Percentiles rank a stretch among this genome's conserved stretches.
Conservation (phyloP, 1,140 invertebrate genomes). For the Saxidomus purpurata region DNA sequence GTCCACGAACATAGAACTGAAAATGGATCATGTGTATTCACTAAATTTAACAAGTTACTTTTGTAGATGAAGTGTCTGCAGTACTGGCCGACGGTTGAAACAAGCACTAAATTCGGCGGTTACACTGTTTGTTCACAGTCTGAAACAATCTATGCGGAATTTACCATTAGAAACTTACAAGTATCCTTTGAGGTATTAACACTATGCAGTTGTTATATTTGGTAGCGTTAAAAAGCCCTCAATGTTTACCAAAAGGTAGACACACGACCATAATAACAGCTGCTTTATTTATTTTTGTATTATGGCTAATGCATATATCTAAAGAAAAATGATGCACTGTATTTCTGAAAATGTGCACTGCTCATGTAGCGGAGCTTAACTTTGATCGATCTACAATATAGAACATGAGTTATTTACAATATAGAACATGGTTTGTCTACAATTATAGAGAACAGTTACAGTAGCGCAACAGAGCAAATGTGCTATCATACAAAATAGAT, state of each 20-base stretch:
- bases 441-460: too few relatives aligned
- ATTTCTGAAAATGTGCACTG: too few relatives aligned
- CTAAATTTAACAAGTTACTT: too few relatives aligned
- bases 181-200: background rate
- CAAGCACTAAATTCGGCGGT: background rate
- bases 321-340: background rate
- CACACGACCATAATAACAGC: background rate
- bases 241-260: background rate
- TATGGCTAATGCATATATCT: too few relatives aligned
- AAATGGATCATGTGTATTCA: too few relatives aligned
- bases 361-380: too few relatives aligned
- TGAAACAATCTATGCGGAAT: background rate
- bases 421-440: too few relatives aligned
- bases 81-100: conserved; percentile 91
- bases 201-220: background rate
- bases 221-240: background rate
- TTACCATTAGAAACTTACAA: background rate
- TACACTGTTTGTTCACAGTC: background rate
- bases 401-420: too few relatives aligned
- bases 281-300: background rate
- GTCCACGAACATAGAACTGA: too few relatives aligned
- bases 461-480: too few relatives aligned
- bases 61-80: conserved; percentile 93
- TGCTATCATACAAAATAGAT: too few relatives aligned
- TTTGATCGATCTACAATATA: too few relatives aligned